These are phyloP conservation scores for Mayetiola destructor DNA, from an alignment of 2,888 invertebrate species.

Conservation along the genomic window DNA sequence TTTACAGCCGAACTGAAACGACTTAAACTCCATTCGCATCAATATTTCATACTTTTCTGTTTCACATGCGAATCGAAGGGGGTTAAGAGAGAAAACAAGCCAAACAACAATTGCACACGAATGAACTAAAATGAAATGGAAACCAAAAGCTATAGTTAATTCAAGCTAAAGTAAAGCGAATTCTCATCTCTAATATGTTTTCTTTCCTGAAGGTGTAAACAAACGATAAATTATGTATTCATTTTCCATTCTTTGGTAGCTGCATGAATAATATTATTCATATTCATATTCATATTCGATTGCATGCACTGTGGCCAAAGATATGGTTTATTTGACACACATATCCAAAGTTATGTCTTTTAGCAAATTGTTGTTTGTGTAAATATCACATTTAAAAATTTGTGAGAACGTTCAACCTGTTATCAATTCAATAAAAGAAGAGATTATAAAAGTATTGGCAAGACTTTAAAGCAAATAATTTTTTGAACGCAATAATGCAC, in stretches of 20 bases:
- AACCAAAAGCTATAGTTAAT: too few relatives aligned
- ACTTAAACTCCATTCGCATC: too few relatives aligned
- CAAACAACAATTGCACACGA: neutral
- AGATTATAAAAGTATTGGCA: too few relatives aligned
- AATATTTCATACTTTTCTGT: too few relatives aligned
- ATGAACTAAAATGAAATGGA: neutral
- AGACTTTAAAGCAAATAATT: too few relatives aligned
- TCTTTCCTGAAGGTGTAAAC: constrained; percentile 12
- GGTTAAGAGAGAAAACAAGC: neutral
- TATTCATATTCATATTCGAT: too few relatives aligned
- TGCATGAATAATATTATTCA: too few relatives aligned
- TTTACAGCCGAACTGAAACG: too few relatives aligned
- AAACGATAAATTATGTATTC: constrained; percentile 11
- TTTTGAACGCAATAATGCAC: neutral
- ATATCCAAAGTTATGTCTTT: neutral
- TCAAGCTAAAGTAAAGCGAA: too few relatives aligned
- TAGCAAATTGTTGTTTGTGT: neutral
- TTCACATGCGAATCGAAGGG: neutral
- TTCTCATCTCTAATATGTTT: neutral
- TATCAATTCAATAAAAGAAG: neutral
- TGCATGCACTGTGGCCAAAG: neutral
- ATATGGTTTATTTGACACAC: neutral
- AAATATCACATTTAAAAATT: neutral
- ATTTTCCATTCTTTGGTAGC: neutral
- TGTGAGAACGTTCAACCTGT: constrained; percentile 5